Percentiles rank a stretch among this genome's conserved stretches.
Evolutionary conservation across 2,888 invertebrate genomes (phyloP).

Genomic region (Chaetoderma sp.): DNA sequence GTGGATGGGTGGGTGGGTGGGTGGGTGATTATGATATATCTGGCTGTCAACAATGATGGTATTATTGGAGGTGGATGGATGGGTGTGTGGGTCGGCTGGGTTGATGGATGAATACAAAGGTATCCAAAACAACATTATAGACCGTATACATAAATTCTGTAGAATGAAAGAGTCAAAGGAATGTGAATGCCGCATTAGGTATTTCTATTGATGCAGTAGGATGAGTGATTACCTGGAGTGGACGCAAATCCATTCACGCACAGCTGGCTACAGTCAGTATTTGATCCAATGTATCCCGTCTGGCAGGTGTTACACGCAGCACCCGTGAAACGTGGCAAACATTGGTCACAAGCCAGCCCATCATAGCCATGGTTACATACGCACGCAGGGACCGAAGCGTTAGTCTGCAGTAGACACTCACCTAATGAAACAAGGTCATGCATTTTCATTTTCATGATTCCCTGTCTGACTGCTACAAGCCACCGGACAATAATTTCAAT

Average conservation of each 20-base stretch:
- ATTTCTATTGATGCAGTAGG: too few relatives aligned
- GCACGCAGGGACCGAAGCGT: slow-evolving; percentile 41
- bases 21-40: too few relatives aligned
- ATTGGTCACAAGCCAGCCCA: slow-evolving; percentile 42
- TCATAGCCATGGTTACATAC: slow-evolving; percentile 53
- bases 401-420: slow-evolving; percentile 40
- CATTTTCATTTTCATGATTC: too few relatives aligned
- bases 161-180: not conserved
- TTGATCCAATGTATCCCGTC: slow-evolving; percentile 48
- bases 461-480: too few relatives aligned
- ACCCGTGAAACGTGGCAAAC: slow-evolving; percentile 42
- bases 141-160: not conserved
- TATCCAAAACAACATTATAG: not conserved
- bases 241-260: slow-evolving; percentile 51
- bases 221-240: slow-evolving; percentile 44
- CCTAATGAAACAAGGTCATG: too few relatives aligned
- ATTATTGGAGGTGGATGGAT: not conserved
- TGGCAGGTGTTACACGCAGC: slow-evolving; percentile 43
- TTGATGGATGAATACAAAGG: not conserved
- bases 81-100: too few relatives aligned
- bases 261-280: slow-evolving; percentile 44
- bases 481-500: too few relatives aligned
- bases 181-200: too few relatives aligned
- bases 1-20: too few relatives aligned
- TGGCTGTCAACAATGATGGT: too few relatives aligned